Conservation (phyloP, 2,888 invertebrate species). For the Leptinotarsa tumamoca region DNA sequence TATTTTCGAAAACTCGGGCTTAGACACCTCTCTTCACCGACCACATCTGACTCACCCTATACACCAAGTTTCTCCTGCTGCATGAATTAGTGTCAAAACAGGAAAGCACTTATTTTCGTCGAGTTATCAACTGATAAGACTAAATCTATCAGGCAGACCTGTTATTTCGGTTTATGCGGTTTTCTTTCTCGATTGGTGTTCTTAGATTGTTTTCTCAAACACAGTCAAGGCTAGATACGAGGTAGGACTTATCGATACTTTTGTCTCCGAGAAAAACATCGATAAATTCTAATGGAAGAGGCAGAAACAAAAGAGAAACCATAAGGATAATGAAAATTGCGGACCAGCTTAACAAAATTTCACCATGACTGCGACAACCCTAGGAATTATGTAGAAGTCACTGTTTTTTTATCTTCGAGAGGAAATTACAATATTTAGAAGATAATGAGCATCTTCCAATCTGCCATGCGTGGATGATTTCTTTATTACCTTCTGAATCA, state of each 20-base stretch:
- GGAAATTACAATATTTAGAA: neutral
- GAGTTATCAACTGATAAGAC: conserved; percentile 11
- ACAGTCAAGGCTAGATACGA: neutral
- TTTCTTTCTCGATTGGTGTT: conserved; percentile 6
- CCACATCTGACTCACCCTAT: neutral
- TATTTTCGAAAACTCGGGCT: neutral
- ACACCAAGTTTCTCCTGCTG: neutral
- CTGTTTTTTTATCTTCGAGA: too few species aligned
- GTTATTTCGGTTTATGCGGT: conserved; percentile 10
- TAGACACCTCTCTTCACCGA: too few species aligned
- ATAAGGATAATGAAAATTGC: too few species aligned
- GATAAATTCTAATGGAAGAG: neutral
- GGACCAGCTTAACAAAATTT: too few species aligned
- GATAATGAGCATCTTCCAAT: neutral
- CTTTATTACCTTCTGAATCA: conserved; percentile 1
- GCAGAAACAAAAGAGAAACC: too few species aligned
- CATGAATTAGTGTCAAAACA: neutral
- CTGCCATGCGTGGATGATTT: conserved; percentile 2
- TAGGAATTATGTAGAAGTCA: too few species aligned
- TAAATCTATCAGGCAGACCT: conserved; percentile 4
- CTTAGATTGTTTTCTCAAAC: neutral
- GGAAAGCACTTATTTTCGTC: conserved; percentile 12
- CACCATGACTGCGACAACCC: too few species aligned
- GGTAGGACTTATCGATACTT: neutral
- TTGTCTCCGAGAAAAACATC: neutral